Percentiles rank a stretch among this genome's conserved stretches.
Evolutionary conservation across 2,113 vertebrate genomes (phyloP).

Genomic region (Synodontis membranacea): DNA sequence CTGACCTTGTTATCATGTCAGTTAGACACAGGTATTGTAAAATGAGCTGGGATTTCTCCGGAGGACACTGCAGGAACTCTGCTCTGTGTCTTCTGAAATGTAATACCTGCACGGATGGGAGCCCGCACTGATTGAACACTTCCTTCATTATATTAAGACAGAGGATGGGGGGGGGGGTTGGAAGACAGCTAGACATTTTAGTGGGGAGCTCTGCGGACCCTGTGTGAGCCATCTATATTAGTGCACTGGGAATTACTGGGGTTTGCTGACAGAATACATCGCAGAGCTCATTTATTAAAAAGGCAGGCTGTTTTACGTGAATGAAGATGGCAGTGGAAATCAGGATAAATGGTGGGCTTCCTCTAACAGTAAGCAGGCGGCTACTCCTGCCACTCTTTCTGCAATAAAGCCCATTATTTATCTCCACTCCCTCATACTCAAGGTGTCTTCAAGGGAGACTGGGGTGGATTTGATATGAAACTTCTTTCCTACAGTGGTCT

Average conservation of each 20-base stretch:
- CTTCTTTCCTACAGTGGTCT: conserved; percentile 38
- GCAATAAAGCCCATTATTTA: conserved; percentile 77
- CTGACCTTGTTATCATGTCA: conserved; percentile 57
- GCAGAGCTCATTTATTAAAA: conserved; percentile 66
- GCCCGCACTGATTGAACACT: conserved; percentile 49
- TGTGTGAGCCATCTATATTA: conserved; percentile 64
- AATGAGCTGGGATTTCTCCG: conserved; percentile 47
- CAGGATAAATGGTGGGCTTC: not conserved
- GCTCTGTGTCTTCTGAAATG: conserved; percentile 42
- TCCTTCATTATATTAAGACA: conserved; percentile 55
- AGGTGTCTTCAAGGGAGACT: conserved; percentile 70
- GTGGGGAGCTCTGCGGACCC: conserved; percentile 12
- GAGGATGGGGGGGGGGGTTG: not conserved
- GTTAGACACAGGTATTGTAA: conserved; percentile 51
- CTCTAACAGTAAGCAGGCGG: conserved; percentile 7
- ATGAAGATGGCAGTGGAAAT: conserved; percentile 23
- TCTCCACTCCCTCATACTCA: conserved; percentile 62
- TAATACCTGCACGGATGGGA: conserved; percentile 51
- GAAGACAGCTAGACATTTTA: conserved; percentile 26
- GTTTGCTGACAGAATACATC: conserved; percentile 72
- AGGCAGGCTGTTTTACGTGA: conserved; percentile 59
- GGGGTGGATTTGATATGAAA: conserved; percentile 70
- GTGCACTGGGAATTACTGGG: conserved; percentile 61
- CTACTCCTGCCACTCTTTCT: conserved; percentile 52
- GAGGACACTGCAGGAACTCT: conserved; percentile 40